These are phyloP conservation scores for Rapana venosa DNA, from an alignment of 2,888 invertebrate genomes.

Conservation along the genomic window DNA sequence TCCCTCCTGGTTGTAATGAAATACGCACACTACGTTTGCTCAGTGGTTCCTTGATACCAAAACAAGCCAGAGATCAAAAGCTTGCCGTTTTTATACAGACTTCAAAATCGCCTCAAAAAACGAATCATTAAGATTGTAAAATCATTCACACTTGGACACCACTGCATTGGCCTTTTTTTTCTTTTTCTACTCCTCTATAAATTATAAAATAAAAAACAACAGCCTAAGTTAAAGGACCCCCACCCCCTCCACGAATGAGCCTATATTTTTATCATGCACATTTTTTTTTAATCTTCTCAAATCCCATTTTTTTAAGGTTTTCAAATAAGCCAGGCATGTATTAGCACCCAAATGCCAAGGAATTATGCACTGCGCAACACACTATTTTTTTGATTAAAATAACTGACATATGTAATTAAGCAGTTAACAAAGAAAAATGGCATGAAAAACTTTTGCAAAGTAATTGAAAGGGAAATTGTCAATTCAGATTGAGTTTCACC, in stretches of 20 bases:
- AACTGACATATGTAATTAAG: background rate
- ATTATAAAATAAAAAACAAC: background rate
- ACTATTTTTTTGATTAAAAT: background rate
- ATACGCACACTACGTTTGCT: background rate
- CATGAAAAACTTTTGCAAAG: background rate
- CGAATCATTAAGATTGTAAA: background rate
- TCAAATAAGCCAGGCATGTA: background rate
- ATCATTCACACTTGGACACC: background rate
- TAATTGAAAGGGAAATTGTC: no score
- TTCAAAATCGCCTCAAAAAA: background rate
- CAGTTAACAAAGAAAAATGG: no score
- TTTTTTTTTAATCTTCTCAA: no score
- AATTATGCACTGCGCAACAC: background rate
- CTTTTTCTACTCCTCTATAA: background rate
- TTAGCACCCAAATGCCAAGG: background rate
- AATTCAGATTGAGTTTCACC: no score
- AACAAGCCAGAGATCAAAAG: background rate
- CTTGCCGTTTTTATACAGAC: background rate
- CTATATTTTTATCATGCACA: background rate
- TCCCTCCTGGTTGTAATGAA: slow-evolving; percentile 6
- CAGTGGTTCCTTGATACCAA: slow-evolving; percentile 12
- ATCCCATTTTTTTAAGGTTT: no score
- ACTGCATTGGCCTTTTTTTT: background rate
- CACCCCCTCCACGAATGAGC: no score
- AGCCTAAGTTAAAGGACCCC: background rate